Conservation (phyloP, 2,113 vertebrate genomes). For the Cheilinus undulatus region DNA sequence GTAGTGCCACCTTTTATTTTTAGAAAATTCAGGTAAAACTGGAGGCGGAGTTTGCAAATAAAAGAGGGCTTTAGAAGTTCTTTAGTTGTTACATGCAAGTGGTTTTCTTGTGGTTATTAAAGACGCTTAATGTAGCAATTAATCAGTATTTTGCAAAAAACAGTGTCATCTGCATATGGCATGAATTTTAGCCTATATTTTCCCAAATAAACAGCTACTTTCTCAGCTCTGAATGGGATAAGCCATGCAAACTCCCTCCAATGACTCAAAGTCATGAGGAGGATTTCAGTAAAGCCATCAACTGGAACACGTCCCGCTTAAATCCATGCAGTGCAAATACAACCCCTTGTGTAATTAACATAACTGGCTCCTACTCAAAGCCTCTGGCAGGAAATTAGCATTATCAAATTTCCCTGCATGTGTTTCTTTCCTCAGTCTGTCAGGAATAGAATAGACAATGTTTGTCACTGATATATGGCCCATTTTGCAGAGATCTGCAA, state of each 20-base stretch:
- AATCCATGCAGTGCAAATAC: constrained; percentile 43
- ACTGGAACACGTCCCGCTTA: constrained; percentile 51
- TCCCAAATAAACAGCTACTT: constrained; percentile 23
- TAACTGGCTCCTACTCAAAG: constrained; percentile 62
- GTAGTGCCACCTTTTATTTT: background rate
- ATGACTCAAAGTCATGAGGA: constrained; percentile 42
- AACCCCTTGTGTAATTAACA: constrained; percentile 66
- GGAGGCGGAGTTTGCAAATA: background rate
- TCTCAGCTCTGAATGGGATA: constrained; percentile 20
- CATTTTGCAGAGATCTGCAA: constrained; percentile 26
- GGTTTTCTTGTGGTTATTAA: background rate
- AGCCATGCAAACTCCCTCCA: constrained; percentile 35
- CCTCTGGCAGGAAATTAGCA: constrained; percentile 73
- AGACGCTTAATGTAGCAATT: background rate
- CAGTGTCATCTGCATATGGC: constrained; percentile 27
- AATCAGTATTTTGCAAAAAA: background rate
- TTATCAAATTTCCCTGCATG: constrained; percentile 71
- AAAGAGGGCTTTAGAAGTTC: background rate
- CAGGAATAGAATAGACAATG: constrained; percentile 33
- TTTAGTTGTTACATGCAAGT: background rate
- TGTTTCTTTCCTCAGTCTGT: constrained; percentile 69
- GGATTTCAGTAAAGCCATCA: constrained; percentile 55
- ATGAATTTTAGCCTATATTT: constrained; percentile 26
- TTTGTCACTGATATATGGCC: constrained; percentile 50
- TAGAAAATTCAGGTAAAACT: background rate